Evolutionary conservation across 2,888 invertebrate genomes (phyloP).

Genomic region (Meteorus cinctellus): DNA sequence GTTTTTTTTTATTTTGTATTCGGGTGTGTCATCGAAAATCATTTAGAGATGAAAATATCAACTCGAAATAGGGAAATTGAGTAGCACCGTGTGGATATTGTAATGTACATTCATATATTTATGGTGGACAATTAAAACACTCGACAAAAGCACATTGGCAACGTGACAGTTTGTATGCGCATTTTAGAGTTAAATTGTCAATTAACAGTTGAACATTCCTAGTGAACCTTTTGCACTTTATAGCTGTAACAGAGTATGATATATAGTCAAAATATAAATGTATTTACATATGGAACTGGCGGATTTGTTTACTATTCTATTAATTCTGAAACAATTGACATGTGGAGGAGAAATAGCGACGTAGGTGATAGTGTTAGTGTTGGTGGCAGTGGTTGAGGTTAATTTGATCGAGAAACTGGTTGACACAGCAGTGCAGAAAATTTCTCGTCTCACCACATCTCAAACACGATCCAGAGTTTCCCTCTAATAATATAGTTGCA

Average conservation of each 20-base stretch:
- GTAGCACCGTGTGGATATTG: background rate
- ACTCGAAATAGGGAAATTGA: background rate
- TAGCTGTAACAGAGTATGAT: background rate
- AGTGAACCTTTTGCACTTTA: conserved; percentile 3
- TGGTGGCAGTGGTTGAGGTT: background rate
- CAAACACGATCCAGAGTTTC: background rate
- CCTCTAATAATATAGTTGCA: background rate
- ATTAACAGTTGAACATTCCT: conserved; percentile 37
- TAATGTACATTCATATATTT: conserved; percentile 5
- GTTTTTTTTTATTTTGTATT: too few species aligned
- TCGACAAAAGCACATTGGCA: conserved; percentile 26
- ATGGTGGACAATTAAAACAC: conserved; percentile 35
- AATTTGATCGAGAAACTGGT: conserved; percentile 22
- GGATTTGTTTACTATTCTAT: background rate
- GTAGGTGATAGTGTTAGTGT: background rate
- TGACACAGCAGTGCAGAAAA: conserved; percentile 14
- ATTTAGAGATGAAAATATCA: background rate
- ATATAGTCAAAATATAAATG: background rate
- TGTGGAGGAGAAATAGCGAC: background rate
- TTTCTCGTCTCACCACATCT: background rate
- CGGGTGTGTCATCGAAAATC: too few species aligned
- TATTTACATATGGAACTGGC: background rate
- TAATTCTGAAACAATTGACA: background rate
- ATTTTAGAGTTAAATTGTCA: conserved; percentile 42
- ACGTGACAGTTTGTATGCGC: conserved; percentile 21